These are phyloP conservation scores for Sphaerophoria taeniata DNA, from an alignment of 2,888 invertebrate species.

Conservation along the genomic window DNA sequence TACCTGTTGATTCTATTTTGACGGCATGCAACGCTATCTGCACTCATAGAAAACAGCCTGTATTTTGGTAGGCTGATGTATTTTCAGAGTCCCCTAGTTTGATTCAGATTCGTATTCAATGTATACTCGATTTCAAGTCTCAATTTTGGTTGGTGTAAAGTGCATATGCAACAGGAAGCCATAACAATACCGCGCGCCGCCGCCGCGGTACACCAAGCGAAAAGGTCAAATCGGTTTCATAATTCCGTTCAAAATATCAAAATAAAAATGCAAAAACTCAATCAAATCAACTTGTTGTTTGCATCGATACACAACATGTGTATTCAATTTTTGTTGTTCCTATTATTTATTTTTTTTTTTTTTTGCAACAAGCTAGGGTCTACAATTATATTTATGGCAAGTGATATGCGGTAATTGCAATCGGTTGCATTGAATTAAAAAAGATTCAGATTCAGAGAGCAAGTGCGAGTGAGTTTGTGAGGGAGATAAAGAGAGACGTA, in stretches of 20 bases:
- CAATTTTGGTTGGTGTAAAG: not conserved
- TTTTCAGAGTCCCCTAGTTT: no score
- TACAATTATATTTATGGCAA: constrained; percentile 59
- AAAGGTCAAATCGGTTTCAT: constrained; percentile 71
- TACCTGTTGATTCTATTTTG: no score
- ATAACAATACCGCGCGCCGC: constrained; percentile 1
- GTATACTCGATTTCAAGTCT: not conserved
- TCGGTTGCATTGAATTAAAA: constrained; percentile 66
- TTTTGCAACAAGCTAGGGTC: constrained; percentile 19
- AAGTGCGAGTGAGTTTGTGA: not conserved
- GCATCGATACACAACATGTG: constrained; percentile 8
- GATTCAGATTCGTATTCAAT: no score
- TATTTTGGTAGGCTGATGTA: no score
- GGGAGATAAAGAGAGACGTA: not conserved
- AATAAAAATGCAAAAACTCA: not conserved
- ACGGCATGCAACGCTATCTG: no score
- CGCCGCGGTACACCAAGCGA: constrained; percentile 25
- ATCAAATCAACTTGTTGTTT: not conserved
- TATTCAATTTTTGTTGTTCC: not conserved
- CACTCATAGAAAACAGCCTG: no score
- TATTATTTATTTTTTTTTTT: not conserved
- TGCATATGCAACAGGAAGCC: constrained; percentile 27
- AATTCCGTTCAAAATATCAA: constrained; percentile 48
- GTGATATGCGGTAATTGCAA: constrained; percentile 73
- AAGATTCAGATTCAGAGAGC: constrained; percentile 50